A percentile compares a stretch with the other conserved stretches of the same genome.
Evolutionary conservation across 2,888 invertebrate species (phyloP).

Genomic region (Dasysyrphus tricinctus): DNA sequence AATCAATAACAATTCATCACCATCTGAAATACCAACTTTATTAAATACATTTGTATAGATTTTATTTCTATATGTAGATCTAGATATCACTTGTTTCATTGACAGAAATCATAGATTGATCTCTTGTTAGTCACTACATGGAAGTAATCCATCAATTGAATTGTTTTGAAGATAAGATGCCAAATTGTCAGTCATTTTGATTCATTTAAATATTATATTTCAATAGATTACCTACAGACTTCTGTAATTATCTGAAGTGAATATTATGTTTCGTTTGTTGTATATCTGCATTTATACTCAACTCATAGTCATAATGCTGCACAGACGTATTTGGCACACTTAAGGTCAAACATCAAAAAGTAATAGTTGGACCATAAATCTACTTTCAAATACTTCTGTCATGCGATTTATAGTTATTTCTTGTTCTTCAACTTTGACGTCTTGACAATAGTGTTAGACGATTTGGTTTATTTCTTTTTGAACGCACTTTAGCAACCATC

Average conservation of each 20-base stretch:
- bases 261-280: not conserved
- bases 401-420: conserved; percentile 17
- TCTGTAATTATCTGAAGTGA: not conserved
- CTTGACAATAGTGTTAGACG: not conserved
- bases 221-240: conserved; percentile 3
- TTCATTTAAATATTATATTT: conserved; percentile 13
- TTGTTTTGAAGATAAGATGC: not conserved
- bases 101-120: conserved; percentile 6
- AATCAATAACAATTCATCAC: not conserved
- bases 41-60: not conserved
- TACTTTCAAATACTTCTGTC: conserved; percentile 17
- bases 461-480: conserved; percentile 5
- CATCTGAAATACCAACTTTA: not conserved
- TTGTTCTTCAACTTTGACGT: conserved; percentile 21
- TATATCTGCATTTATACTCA: not conserved
- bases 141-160: not conserved
- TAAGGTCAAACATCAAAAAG: conserved; percentile 16
- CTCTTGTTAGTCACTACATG: not conserved
- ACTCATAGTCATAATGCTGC: not conserved
- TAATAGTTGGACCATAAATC: conserved; percentile 33
- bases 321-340: conserved; percentile 1
- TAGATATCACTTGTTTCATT: not conserved
- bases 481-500: conserved; percentile 7
- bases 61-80: not conserved
- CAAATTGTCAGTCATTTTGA: not conserved